A percentile compares a stretch with the other conserved stretches of the same genome.
Evolutionary conservation across 2,797 vertebrate species (phyloP).

Genomic region (Sebastolobus alascanus): DNA sequence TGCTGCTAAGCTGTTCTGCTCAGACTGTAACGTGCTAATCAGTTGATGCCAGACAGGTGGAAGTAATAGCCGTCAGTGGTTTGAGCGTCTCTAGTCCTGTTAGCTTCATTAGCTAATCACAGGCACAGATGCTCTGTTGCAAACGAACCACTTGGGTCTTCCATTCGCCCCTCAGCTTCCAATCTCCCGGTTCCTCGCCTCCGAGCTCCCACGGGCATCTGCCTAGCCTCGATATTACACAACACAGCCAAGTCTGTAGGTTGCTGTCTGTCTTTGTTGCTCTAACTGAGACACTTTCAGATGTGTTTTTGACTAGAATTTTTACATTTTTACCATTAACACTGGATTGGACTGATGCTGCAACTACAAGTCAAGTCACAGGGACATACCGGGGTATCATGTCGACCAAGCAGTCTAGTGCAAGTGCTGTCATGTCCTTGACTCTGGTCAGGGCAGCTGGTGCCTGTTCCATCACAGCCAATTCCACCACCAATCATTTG

Average conservation of each 20-base stretch:
- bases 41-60: conserved; percentile 64
- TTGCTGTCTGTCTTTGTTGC: neutral
- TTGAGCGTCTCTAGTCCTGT: conserved; percentile 50
- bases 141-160: conserved; percentile 48
- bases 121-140: conserved; percentile 69
- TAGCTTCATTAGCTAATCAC: conserved; percentile 68
- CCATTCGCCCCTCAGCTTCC: conserved; percentile 47
- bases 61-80: conserved; percentile 60
- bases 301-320: neutral
- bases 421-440: neutral
- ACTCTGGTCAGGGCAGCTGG: neutral
- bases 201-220: conserved; percentile 36
- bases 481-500: neutral
- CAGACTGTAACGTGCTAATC: conserved; percentile 62
- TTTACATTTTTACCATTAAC: neutral
- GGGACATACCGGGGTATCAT: neutral
- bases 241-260: conserved; percentile 13
- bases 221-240: conserved; percentile 38
- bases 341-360: neutral
- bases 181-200: conserved; percentile 33
- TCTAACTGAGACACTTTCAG: neutral
- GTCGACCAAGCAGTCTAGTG: neutral
- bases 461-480: neutral
- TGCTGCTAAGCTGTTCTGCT: conserved; percentile 48
- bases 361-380: neutral